Conservation (phyloP, 2,888 invertebrate species). For the Lepidochrysops patricia region DNA sequence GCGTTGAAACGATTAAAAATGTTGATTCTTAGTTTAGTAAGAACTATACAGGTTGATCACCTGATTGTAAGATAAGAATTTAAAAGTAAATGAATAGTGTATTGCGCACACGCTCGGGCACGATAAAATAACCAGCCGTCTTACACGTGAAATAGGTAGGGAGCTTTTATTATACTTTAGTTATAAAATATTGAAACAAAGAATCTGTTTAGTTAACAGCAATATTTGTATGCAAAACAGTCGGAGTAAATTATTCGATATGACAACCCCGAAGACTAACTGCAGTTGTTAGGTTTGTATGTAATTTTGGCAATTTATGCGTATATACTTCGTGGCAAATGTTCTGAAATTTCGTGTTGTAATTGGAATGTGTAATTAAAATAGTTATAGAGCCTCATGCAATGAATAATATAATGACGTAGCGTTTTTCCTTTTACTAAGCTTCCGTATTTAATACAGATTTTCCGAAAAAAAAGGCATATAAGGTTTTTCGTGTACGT, state of each 20-base stretch:
- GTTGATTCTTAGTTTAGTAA: no score
- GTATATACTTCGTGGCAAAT: conserved; percentile 4
- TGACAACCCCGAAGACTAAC: not conserved
- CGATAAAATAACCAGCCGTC: no score
- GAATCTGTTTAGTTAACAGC: not conserved
- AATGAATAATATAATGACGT: not conserved
- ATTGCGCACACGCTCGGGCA: no score
- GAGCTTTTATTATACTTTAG: no score
- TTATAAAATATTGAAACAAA: not conserved
- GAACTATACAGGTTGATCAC: no score
- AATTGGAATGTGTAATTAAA: conserved; percentile 18
- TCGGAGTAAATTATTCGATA: not conserved
- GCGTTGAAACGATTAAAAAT: no score
- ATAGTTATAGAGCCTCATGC: not conserved
- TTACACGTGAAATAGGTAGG: no score
- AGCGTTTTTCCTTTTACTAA: not conserved
- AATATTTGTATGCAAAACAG: not conserved
- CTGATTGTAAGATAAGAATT: no score
- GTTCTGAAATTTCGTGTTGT: conserved; percentile 8
- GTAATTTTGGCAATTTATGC: not conserved
- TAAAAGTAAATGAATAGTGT: no score
- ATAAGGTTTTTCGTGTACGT: no score
- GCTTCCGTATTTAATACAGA: not conserved
- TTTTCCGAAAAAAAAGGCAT: no score
- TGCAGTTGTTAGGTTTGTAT: not conserved